phyloP scores from a whole-genome alignment of 2,797 vertebrate species.

The Anisognathus igniventris region DNA sequence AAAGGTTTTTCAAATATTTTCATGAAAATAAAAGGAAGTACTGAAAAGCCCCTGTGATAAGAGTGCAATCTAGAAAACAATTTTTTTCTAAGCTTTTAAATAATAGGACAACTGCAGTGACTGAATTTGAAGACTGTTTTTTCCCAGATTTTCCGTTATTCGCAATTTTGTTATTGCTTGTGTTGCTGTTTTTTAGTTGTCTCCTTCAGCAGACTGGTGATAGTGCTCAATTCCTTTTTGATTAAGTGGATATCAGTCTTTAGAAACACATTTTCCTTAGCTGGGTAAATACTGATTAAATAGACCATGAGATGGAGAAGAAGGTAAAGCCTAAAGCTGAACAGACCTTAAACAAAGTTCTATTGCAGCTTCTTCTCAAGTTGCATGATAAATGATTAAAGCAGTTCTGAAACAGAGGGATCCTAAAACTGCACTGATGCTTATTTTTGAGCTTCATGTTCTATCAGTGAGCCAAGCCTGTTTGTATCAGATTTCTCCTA shows the following conservation, averaged over 20 bases:
- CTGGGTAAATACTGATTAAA: not conserved
- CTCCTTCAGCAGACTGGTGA: not conserved
- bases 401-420: not conserved
- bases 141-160: not conserved
- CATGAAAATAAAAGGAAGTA: not conserved
- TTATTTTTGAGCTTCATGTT: not conserved
- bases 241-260: not conserved
- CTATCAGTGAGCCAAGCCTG: rapidly evolving
- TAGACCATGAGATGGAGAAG: not conserved
- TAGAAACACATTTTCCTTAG: not conserved
- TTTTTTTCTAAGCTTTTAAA: not conserved
- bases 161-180: not conserved
- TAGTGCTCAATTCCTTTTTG: not conserved
- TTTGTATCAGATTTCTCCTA: not conserved
- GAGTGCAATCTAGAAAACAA: not conserved
- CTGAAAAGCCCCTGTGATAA: not conserved
- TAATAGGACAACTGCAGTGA: not conserved
- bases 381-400: not conserved
- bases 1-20: not conserved
- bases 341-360: not conserved
- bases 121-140: not conserved
- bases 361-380: not conserved
- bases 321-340: not conserved
- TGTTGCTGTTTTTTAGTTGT: not conserved
- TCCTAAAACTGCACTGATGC: not conserved